These are phyloP conservation scores for Ctenodactylus gundi DNA, from an alignment of 2,113 vertebrate species.

Conservation along the genomic window DNA sequence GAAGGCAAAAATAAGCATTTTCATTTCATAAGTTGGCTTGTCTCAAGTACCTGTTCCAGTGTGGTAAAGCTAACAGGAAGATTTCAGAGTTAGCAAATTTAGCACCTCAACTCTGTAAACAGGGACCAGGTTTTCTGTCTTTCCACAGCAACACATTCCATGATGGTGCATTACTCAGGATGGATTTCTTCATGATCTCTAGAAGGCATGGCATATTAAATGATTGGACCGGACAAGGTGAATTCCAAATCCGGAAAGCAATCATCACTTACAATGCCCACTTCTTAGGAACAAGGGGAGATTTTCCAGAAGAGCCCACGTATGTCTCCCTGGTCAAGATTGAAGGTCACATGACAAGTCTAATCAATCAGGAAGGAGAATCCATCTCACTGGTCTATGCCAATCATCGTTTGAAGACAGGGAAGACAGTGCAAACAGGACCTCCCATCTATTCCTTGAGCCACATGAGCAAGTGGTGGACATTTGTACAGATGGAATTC, in stretches of 20 bases:
- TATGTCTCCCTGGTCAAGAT: background rate
- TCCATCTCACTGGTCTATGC: background rate
- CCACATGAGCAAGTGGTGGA: background rate
- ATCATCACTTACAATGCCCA: accelerated
- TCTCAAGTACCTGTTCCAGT: background rate
- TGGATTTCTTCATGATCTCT: background rate
- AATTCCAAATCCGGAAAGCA: background rate
- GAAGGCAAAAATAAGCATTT: background rate
- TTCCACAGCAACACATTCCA: no score
- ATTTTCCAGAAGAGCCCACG: background rate
- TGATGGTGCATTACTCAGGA: background rate
- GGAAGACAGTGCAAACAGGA: no score
- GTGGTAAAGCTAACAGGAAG: background rate
- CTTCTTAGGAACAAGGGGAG: background rate
- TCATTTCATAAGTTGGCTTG: background rate
- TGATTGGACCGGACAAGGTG: background rate
- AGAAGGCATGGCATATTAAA: background rate
- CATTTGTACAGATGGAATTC: background rate
- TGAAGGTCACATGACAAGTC: background rate
- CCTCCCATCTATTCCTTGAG: no score
- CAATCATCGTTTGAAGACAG: background rate
- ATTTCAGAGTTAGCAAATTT: background rate
- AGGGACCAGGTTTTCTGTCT: background rate
- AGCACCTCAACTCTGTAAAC: background rate
- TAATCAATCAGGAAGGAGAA: background rate